These are phyloP conservation scores for Myotis daubentonii DNA, from an alignment of 2,797 vertebrate species.

Conservation along the genomic window DNA sequence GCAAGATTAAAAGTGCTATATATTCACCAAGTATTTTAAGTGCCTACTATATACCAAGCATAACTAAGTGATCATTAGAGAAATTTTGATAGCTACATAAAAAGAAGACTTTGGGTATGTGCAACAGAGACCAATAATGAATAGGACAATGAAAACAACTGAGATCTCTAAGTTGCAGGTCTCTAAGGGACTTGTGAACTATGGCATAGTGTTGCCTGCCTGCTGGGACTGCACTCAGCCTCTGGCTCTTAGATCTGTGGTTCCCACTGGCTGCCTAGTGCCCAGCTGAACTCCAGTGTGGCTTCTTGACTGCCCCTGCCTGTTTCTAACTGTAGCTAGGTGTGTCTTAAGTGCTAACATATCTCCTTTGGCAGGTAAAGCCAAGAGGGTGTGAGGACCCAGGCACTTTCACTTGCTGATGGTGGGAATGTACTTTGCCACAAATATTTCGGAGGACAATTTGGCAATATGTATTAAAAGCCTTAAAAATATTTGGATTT, in stretches of 20 bases:
- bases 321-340: neutral
- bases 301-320: neutral
- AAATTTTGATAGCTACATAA: slow-evolving; percentile 33
- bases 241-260: slow-evolving; percentile 24
- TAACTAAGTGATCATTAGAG: slow-evolving; percentile 34
- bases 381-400: neutral
- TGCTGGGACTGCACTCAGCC: neutral
- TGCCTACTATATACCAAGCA: neutral
- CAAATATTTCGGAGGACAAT: slow-evolving; percentile 21
- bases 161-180: neutral
- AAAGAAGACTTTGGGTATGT: neutral
- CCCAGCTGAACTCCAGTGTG: neutral
- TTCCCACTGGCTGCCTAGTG: neutral
- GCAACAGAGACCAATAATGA: slow-evolving; percentile 8
- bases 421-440: neutral
- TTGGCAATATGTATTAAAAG: slow-evolving; percentile 16
- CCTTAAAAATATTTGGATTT: slow-evolving; percentile 39
- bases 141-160: neutral
- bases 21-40: slow-evolving; percentile 63
- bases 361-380: slow-evolving; percentile 35
- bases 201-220: neutral
- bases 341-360: neutral
- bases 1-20: neutral
- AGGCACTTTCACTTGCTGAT: neutral
- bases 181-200: neutral